Evolutionary conservation across 2,113 vertebrate species (phyloP).

Genomic region (Anolis sagrei): DNA sequence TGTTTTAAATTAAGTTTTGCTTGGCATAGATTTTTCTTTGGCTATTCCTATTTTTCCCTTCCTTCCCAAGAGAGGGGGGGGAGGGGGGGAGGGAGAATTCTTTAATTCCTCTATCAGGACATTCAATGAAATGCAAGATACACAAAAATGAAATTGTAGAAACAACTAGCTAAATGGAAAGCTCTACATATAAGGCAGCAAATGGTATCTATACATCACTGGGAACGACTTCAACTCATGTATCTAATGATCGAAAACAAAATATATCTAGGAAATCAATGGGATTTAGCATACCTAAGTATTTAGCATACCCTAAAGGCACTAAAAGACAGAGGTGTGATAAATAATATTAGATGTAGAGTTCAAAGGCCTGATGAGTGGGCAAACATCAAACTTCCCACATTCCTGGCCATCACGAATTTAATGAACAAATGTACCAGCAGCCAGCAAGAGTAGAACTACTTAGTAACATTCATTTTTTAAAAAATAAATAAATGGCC

Average conservation of each 20-base stretch:
- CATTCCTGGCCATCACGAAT: slow-evolving; percentile 15
- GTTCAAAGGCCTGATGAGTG: not conserved
- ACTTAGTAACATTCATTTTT: slow-evolving; percentile 37
- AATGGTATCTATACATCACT: not conserved
- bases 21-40: not conserved
- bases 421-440: slow-evolving; percentile 32
- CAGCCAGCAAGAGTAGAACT: slow-evolving; percentile 28
- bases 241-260: too few species aligned
- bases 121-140: not conserved
- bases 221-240: not conserved
- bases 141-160: not conserved
- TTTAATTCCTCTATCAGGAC: not conserved
- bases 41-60: not conserved
- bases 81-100: not conserved
- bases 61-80: not conserved
- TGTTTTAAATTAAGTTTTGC: slow-evolving; percentile 9
- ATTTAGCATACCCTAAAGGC: not conserved
- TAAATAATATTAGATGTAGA: not conserved
- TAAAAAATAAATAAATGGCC: slow-evolving; percentile 19
- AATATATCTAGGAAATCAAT: too few species aligned
- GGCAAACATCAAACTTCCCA: not conserved
- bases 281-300: too few species aligned
- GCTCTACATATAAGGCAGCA: not conserved
- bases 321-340: not conserved
- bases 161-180: not conserved